phyloP scores from a whole-genome alignment of 2,113 vertebrate genomes.

The Heteronetta atricapilla region DNA sequence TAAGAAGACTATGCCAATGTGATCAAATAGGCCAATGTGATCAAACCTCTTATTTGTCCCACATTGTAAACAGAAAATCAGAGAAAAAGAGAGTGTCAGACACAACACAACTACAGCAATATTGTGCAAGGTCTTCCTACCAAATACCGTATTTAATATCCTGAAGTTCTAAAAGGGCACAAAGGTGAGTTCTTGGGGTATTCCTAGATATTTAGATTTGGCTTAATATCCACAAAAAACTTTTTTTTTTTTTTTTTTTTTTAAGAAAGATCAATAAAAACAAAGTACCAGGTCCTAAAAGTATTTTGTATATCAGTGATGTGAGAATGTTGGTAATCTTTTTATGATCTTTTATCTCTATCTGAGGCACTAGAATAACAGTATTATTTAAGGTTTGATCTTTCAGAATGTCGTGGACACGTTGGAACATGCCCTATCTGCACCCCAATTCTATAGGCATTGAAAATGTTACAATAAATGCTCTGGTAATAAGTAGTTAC shows the following conservation, averaged over 20 bases:
- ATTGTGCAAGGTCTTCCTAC: neutral
- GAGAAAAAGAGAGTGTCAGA: neutral
- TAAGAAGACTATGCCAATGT: neutral
- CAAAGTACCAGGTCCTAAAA: neutral
- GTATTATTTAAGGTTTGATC: neutral
- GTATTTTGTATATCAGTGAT: neutral
- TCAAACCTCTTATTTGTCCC: neutral
- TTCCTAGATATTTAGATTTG: neutral
- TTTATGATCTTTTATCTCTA: neutral
- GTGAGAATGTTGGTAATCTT: neutral
- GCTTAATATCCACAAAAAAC: neutral
- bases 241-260: neutral
- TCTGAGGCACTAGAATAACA: neutral
- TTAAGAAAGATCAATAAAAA: neutral
- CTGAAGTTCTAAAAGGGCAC: neutral
- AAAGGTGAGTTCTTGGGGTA: neutral
- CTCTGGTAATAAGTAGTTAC: neutral
- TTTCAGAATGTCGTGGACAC: neutral
- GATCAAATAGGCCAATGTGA: neutral
- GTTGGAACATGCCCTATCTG: neutral
- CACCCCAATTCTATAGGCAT: constrained; percentile 1
- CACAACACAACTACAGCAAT: neutral
- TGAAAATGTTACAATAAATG: constrained; percentile 26
- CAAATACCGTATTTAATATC: neutral
- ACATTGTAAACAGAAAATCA: neutral